A percentile compares a stretch with the other conserved stretches of the same genome.
Evolutionary conservation across 2,113 vertebrate genomes (phyloP).

Genomic region (Ariopsis seemanni): DNA sequence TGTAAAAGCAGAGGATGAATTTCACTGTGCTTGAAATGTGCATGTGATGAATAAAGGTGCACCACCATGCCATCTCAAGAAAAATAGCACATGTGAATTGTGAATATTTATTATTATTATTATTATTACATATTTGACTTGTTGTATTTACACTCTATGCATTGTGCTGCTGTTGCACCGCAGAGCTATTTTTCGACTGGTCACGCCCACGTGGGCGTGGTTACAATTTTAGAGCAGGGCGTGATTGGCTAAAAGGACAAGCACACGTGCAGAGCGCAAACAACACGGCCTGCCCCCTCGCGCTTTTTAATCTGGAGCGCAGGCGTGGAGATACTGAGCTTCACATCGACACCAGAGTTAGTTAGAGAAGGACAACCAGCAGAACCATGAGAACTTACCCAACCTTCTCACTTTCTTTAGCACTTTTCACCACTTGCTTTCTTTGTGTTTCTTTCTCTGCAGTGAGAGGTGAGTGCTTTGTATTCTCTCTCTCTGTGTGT

Average conservation of each 20-base stretch:
- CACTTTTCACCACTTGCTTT: slow-evolving; percentile 61
- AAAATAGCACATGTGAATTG: no score
- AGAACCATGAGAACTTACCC: slow-evolving; percentile 61
- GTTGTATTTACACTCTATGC: slow-evolving; percentile 36
- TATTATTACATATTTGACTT: neutral
- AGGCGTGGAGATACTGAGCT: slow-evolving; percentile 15
- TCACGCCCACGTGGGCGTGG: slow-evolving; percentile 50
- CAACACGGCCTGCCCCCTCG: slow-evolving; percentile 41
- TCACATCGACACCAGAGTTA: neutral
- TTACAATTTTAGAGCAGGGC: slow-evolving; percentile 45
- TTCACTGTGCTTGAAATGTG: no score
- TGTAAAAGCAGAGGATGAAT: no score
- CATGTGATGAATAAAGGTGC: no score
- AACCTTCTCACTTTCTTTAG: slow-evolving; percentile 43
- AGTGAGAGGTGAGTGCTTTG: slow-evolving; percentile 64
- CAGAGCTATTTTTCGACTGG: slow-evolving; percentile 13
- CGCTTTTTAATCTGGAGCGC: slow-evolving; percentile 26
- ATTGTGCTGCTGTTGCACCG: slow-evolving; percentile 17
- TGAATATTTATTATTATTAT: neutral
- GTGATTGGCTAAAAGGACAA: slow-evolving; percentile 64
- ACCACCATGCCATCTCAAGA: no score
- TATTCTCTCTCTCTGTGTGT: neutral
- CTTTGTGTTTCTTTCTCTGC: slow-evolving; percentile 50
- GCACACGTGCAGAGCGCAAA: slow-evolving; percentile 65
- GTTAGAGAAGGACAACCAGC: neutral